Base-by-base conservation (phyloP, 2,888 invertebrate species). In the Criorhina ranunculi region DNA sequence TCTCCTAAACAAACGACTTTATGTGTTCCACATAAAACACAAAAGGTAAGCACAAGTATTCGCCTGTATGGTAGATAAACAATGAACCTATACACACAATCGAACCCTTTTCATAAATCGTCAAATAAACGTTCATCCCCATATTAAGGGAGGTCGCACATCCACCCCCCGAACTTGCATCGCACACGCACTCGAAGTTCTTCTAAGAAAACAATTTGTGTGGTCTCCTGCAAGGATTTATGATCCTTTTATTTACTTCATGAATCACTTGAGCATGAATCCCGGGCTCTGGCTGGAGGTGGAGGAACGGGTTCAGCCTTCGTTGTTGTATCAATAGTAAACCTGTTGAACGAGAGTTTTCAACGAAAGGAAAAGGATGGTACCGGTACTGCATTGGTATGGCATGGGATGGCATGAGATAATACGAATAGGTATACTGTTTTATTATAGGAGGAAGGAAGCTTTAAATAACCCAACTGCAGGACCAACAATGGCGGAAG, bases 221-320 rank as follows among this genome's bases (percentile, higher is more conserved):
- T 66, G 80, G 85, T 85, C 85, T 85, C 70, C 70, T 79, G 85
- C 64, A 85, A 85, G 85, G 80, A 85, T 85, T 85, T 85, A 85
- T 85, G 85, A 85, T 85, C 85, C 85, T 85, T 80, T 85, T 85
- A 85, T 85, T 85, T 85, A 85, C 85, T 85, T 53, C 70, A 85
- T 85, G 85, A 85, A 85, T 85, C 85, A 76, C 70, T 70, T 75
- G 67, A 64, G 62, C 53, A 72, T 40, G 55, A 73, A 67, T 42
- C 78, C 69, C 78, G 62, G 42, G 72, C 35, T 67, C n/a, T 46
- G 44, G 44, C 33, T 24, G 15, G n/a, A 19, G 24, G 33, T 24
- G 42, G 59, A 5, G 17, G 40, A 33, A 7, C 31, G 11, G 19
- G 33, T 37, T 46, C 24, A 60, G 60, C 55, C 73, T 51, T 75